Conservation (phyloP, 1,140 invertebrate genomes). For the Zaprionus camerounensis region DNA sequence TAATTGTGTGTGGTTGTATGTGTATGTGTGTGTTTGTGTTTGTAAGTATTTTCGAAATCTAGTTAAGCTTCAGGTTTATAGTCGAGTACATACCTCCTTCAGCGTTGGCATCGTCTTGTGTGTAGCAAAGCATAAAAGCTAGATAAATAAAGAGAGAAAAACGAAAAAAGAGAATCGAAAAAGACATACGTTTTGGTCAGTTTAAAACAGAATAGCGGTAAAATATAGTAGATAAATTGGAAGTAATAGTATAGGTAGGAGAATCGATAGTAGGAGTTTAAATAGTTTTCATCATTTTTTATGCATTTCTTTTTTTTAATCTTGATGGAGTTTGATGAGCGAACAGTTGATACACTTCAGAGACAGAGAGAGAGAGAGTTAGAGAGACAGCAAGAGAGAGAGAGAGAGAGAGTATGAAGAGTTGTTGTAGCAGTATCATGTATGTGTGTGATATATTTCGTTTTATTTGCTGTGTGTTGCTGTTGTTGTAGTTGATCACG, state of each 20-base stretch:
- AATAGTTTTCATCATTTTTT: neutral
- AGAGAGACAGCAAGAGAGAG: neutral
- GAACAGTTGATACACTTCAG: conserved; percentile 7
- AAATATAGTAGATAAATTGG: conserved; percentile 34
- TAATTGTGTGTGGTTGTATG: conserved; percentile 1
- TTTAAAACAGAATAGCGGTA: conserved; percentile 72
- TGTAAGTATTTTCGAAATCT: conserved; percentile 4
- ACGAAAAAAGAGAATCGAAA: conserved; percentile 78
- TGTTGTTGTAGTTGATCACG: conserved; percentile 7
- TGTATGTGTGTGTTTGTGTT: conserved; percentile 25
- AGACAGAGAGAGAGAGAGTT: neutral
- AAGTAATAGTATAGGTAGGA: conserved; percentile 21
- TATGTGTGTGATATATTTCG: neutral
- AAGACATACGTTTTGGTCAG: conserved; percentile 74
- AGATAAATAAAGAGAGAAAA: conserved; percentile 84
- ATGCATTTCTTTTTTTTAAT: neutral
- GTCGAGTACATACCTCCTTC: conserved; percentile 92
- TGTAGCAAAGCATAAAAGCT: conserved; percentile 97
- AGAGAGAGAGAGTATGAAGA: conserved; percentile 10
- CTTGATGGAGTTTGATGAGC: neutral
- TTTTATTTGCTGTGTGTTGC: neutral
- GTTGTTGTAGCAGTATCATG: conserved; percentile 5
- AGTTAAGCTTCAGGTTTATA: conserved; percentile 45
- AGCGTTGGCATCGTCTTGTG: conserved; percentile 93
- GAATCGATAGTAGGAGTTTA: conserved; percentile 17